Evolutionary conservation across 2,113 vertebrate genomes (phyloP).

Genomic region (Periophthalmodon schlosseri): DNA sequence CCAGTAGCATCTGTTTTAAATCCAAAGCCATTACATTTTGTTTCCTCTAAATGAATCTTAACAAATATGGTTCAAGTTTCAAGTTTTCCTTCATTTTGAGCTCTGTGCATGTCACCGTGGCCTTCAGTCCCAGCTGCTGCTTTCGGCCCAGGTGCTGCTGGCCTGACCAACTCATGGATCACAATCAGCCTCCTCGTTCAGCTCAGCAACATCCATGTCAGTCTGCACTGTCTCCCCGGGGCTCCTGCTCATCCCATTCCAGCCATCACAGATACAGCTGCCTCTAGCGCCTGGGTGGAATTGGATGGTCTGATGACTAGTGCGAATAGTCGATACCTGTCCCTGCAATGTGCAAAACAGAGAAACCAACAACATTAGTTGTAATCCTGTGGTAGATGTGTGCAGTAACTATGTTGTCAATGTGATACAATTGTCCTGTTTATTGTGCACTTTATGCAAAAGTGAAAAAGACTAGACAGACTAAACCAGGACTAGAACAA

Average conservation of each 20-base stretch:
- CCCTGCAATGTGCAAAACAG: constrained; percentile 44
- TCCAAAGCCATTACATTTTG: neutral
- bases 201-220: constrained; percentile 64
- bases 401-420: neutral
- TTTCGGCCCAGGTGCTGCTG: constrained; percentile 67
- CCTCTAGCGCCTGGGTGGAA: constrained; percentile 56
- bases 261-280: constrained; percentile 65
- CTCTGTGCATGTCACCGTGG: constrained; percentile 28
- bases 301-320: constrained; percentile 65
- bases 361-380: constrained; percentile 37
- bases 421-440: neutral
- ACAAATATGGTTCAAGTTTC: constrained; percentile 15
- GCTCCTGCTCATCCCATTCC: constrained; percentile 66
- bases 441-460: neutral
- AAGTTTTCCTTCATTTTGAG: constrained; percentile 57
- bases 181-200: constrained; percentile 71
- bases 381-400: constrained; percentile 16
- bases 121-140: constrained; percentile 60
- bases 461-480: neutral
- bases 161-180: constrained; percentile 70
- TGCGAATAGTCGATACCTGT: constrained; percentile 61
- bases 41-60: constrained; percentile 18
- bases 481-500: too few species aligned
- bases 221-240: constrained; percentile 65
- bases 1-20: neutral